phyloP scores from a whole-genome alignment of 2,113 vertebrate genomes.

The Pongo abelii region DNA sequence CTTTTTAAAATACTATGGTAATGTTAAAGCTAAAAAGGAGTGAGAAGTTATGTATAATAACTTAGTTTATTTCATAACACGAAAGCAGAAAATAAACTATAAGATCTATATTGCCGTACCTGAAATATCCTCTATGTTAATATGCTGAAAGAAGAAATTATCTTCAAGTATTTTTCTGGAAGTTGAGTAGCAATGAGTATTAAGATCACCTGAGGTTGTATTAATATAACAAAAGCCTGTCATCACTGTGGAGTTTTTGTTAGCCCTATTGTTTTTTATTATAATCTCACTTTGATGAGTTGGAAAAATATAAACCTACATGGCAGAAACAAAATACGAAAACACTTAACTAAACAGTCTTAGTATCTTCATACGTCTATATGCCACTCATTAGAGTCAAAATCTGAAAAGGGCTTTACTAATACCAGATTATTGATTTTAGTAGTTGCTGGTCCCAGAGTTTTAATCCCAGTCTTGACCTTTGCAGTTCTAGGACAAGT shows the following conservation, averaged over 20 bases:
- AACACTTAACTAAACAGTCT: not conserved
- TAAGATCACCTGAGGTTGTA: not conserved
- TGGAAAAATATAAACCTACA: not conserved
- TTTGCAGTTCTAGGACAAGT: not conserved
- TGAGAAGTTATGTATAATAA: not conserved
- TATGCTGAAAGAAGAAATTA: not conserved
- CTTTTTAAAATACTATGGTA: not conserved
- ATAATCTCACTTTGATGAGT: not conserved
- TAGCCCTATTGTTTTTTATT: not conserved
- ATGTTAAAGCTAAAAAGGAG: not conserved
- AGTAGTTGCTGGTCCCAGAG: not conserved
- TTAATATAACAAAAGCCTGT: not conserved
- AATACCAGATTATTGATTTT: not conserved
- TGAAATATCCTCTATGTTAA: not conserved
- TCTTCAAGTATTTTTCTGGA: not conserved
- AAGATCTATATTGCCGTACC: not conserved
- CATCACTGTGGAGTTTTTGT: not conserved
- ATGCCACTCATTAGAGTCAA: not conserved
- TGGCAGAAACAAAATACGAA: conserved; percentile 19
- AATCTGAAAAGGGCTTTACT: conserved; percentile 3
- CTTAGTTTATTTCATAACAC: not conserved
- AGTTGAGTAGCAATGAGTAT: not conserved
- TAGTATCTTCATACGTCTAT: not conserved
- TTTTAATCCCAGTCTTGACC: not conserved
- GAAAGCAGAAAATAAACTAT: not conserved